Evolutionary conservation across 2,888 invertebrate genomes (phyloP).

Genomic region (Sphaerophoria rueppellii): DNA sequence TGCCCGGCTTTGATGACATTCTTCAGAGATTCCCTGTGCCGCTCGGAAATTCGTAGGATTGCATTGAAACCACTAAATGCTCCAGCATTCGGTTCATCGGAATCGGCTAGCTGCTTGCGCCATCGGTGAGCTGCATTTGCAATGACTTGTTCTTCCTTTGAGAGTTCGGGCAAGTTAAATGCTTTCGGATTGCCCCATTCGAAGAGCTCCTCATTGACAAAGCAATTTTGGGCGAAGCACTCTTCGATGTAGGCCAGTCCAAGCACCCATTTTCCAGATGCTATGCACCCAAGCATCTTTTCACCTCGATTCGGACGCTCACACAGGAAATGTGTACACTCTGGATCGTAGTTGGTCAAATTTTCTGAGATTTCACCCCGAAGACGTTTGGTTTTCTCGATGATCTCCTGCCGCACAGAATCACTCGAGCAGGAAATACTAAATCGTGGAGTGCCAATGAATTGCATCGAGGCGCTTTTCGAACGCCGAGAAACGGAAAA

Average conservation of each 20-base stretch:
- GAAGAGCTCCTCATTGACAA: slow-evolving; percentile 86
- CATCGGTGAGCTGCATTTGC: slow-evolving; percentile 87
- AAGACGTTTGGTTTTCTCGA: slow-evolving; percentile 76
- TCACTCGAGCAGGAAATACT: slow-evolving; percentile 80
- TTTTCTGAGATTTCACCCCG: slow-evolving; percentile 80
- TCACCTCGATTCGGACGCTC: slow-evolving; percentile 90
- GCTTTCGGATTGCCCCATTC: slow-evolving; percentile 93
- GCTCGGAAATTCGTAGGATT: slow-evolving; percentile 85
- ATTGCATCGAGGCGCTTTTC: slow-evolving; percentile 76
- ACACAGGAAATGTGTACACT: slow-evolving; percentile 90
- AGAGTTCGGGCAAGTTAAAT: slow-evolving; percentile 81
- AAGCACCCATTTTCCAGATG: slow-evolving; percentile 95
- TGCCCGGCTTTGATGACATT: slow-evolving; percentile 91
- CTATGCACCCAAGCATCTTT: slow-evolving; percentile 93
- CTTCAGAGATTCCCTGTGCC: slow-evolving; percentile 84
- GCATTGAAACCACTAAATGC: slow-evolving; percentile 84
- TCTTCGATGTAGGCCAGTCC: slow-evolving; percentile 89
- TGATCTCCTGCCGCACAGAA: slow-evolving; percentile 76
- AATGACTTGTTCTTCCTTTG: slow-evolving; percentile 83
- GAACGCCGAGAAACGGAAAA: slow-evolving; percentile 76
- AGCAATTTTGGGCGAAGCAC: slow-evolving; percentile 83
- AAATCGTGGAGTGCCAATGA: slow-evolving; percentile 79
- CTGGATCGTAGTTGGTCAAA: slow-evolving; percentile 84
- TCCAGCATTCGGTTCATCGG: slow-evolving; percentile 82
- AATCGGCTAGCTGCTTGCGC: slow-evolving; percentile 84